Percentiles rank a stretch among this genome's conserved stretches.
Evolutionary conservation across 2,888 invertebrate species (phyloP).

Genomic region (Ptychoptera albimana): DNA sequence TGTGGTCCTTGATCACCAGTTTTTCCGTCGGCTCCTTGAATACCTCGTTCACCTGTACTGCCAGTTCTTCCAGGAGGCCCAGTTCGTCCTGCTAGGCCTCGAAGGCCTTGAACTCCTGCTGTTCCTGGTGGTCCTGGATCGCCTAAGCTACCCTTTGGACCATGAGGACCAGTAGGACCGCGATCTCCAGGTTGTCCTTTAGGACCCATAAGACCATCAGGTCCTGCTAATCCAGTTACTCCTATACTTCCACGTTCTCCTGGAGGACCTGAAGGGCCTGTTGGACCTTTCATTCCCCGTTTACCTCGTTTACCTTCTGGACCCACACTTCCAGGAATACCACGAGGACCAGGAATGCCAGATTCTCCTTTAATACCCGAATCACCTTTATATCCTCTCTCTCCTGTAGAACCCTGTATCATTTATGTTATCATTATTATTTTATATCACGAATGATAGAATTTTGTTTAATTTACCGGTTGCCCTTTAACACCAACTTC

Average conservation of each 20-base stretch:
- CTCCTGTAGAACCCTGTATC: conserved; percentile 53
- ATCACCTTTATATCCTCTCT: conserved; percentile 68
- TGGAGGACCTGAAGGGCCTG: conserved; percentile 50
- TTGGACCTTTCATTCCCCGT: conserved; percentile 59
- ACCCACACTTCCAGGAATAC: conserved; percentile 56
- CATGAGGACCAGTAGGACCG: conserved; percentile 47
- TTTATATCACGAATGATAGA: neutral
- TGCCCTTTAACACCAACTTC: conserved; percentile 59
- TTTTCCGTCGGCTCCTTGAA: conserved; percentile 71
- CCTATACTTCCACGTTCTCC: conserved; percentile 46
- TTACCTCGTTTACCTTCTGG: conserved; percentile 68
- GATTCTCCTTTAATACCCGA: conserved; percentile 57
- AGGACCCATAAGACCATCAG: conserved; percentile 54
- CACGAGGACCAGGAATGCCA: conserved; percentile 57
- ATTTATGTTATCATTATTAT: neutral
- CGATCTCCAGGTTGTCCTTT: conserved; percentile 63
- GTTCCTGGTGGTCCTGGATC: conserved; percentile 42
- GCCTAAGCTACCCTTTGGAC: conserved; percentile 43
- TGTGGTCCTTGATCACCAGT: conserved; percentile 68
- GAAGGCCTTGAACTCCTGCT: conserved; percentile 39
- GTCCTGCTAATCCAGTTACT: conserved; percentile 50
- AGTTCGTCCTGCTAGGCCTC: conserved; percentile 49
- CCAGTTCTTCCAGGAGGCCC: conserved; percentile 56
- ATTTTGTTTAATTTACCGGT: conserved; percentile 35
- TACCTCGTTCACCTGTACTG: conserved; percentile 52